Base-by-base conservation (phyloP, 2,888 invertebrate species). In the Apamea sordens region DNA sequence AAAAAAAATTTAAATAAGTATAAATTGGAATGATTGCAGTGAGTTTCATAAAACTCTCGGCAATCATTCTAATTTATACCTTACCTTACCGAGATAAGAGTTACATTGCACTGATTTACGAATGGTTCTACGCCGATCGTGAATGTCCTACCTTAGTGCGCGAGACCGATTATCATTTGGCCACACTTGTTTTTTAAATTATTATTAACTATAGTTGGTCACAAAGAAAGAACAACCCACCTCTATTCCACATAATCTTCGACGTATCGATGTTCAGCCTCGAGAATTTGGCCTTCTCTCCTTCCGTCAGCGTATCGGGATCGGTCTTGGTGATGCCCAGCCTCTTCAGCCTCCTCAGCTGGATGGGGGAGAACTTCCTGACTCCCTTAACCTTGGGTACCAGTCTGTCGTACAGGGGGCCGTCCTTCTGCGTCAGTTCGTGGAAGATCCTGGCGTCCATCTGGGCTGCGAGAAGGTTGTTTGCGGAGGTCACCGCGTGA, bases 401-500 rank as follows among this genome's bases (percentile, higher is more conserved):
- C 13, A 99, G 97, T 47, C 99, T 97, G 90, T 98, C 98, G 93
- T 98, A 99, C 0, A 99, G 96, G 0, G 98, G 98, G 71, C 98
- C 97, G 93, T 99, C 99, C 68, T 97, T 97, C 94, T 99, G 99
- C 0, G 99, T 99, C 5, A 98, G 97, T 95, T 99, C 99, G 94
- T 99, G 99, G 97, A 99, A 99, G 92, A 99, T 99, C 88, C 99
- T 97, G 0, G 99, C 98, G 93, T 99, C 99, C 93, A 99, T 97
- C 93, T 99, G 99, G 0, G 99, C 99, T 0, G 99, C 99, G n/a
- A 99, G 97, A 21, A 99, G 97, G 95, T 99, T 99, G 95, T 99
- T 99, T 11, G 99, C 99, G 0, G 99, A 99, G 0, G 99, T 98
- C n/a, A 99, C 98, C 0, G 99, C 99, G 95, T 99, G 99, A 91